These are phyloP conservation scores for Iselma pallidipennis DNA, from an alignment of 2,888 invertebrate genomes.

Conservation along the genomic window DNA sequence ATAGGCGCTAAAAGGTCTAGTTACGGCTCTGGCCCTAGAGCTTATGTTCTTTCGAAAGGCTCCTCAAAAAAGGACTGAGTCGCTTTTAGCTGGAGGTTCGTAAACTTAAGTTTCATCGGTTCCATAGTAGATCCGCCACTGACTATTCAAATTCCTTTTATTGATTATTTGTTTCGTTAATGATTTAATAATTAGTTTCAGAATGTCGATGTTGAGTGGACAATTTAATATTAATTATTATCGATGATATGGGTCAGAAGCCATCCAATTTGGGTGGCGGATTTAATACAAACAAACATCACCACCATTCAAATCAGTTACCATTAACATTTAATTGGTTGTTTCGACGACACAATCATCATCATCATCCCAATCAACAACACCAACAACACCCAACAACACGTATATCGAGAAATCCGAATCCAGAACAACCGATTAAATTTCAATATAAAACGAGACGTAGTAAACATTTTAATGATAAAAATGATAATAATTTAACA, in stretches of 20 bases:
- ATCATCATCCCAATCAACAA: neutral
- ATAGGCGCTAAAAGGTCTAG: too few relatives aligned
- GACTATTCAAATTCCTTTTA: too few relatives aligned
- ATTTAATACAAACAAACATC: slow-evolving; percentile 59
- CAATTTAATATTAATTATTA: slow-evolving; percentile 6
- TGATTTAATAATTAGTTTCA: slow-evolving; percentile 11
- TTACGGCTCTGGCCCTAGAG: too few relatives aligned
- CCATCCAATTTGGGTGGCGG: slow-evolving; percentile 54
- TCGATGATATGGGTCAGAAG: slow-evolving; percentile 59
- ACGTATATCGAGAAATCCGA: neutral
- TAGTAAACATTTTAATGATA: slow-evolving; percentile 1
- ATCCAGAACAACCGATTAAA: slow-evolving; percentile 54
- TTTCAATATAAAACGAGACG: slow-evolving; percentile 50
- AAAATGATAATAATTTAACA: slow-evolving; percentile 22
- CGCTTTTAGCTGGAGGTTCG: too few relatives aligned
- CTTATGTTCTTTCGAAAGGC: too few relatives aligned
- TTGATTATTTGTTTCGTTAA: too few relatives aligned
- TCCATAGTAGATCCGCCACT: too few relatives aligned
- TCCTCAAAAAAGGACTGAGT: too few relatives aligned
- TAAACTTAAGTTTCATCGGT: too few relatives aligned
- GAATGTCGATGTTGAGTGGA: slow-evolving; percentile 4
- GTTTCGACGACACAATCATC: slow-evolving; percentile 60
- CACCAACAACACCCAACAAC: slow-evolving; percentile 2
- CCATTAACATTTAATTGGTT: slow-evolving; percentile 60
- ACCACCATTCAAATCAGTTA: slow-evolving; percentile 13